These are phyloP conservation scores for Patagioenas fasciata DNA, from an alignment of 2,113 vertebrate genomes.

Conservation along the genomic window DNA sequence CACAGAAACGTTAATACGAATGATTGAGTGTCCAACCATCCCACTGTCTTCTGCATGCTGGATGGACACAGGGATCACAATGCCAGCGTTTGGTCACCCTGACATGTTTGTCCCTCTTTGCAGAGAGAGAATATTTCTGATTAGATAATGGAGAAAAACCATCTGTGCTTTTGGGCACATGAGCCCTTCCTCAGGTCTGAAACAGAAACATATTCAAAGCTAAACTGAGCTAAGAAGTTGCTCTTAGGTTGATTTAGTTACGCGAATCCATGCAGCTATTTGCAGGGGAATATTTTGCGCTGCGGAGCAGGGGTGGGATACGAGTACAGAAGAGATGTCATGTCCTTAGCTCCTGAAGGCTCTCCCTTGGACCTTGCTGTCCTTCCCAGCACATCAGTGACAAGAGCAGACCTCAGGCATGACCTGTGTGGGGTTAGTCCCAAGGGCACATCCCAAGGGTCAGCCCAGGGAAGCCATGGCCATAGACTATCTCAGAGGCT, in stretches of 20 bases:
- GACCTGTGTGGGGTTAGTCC: not conserved
- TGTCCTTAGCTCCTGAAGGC: not conserved
- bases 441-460: not conserved
- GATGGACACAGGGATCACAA: not conserved
- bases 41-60: not conserved
- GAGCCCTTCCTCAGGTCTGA: not conserved
- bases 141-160: not conserved
- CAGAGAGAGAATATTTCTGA: not conserved
- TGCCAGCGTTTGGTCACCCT: not conserved
- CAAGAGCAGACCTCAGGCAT: not conserved
- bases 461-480: not conserved
- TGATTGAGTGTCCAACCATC: fast-evolving
- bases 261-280: not conserved
- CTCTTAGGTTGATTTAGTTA: not conserved
- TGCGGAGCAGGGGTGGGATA: not conserved
- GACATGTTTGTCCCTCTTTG: not conserved
- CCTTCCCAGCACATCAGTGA: not conserved
- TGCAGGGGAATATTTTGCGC: not conserved
- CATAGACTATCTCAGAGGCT: not conserved
- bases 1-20: fast-evolving
- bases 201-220: not conserved
- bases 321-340: not conserved
- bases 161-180: not conserved
- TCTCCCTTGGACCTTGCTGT: not conserved
- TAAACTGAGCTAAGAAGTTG: not conserved